Evolutionary conservation across 2,113 vertebrate genomes (phyloP).

Genomic region (Lepidiolamprologus cunningtoni): DNA sequence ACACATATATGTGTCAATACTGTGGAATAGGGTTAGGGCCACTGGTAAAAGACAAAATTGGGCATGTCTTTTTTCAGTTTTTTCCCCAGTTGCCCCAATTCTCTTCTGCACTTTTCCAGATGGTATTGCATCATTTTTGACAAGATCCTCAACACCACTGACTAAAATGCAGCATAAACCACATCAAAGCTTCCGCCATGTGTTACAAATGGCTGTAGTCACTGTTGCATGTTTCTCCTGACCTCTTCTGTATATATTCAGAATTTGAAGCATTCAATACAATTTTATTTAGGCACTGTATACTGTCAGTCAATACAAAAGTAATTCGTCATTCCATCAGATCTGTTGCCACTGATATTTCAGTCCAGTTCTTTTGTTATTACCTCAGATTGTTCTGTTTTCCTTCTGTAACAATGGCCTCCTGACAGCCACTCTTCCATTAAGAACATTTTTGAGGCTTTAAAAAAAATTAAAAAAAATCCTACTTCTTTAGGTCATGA

Average conservation of each 20-base stretch:
- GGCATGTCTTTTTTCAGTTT: not conserved
- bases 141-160: not conserved
- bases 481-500: not conserved
- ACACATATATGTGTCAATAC: not conserved
- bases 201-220: not conserved
- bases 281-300: not conserved
- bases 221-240: not conserved
- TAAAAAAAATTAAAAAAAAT: not conserved
- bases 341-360: not conserved
- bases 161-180: not conserved
- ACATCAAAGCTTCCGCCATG: not conserved
- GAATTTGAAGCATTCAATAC: not conserved
- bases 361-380: not conserved
- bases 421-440: not conserved
- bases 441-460: not conserved
- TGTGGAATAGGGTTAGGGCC: not conserved
- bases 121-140: not conserved
- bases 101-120: not conserved
- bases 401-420: not conserved
- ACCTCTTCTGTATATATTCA: not conserved
- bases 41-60: not conserved
- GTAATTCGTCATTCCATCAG: not conserved
- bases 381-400: not conserved
- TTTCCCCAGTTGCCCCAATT: not conserved
- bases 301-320: not conserved